phyloP scores from a whole-genome alignment of 2,888 invertebrate species.

The Argynnis bischoffii region DNA sequence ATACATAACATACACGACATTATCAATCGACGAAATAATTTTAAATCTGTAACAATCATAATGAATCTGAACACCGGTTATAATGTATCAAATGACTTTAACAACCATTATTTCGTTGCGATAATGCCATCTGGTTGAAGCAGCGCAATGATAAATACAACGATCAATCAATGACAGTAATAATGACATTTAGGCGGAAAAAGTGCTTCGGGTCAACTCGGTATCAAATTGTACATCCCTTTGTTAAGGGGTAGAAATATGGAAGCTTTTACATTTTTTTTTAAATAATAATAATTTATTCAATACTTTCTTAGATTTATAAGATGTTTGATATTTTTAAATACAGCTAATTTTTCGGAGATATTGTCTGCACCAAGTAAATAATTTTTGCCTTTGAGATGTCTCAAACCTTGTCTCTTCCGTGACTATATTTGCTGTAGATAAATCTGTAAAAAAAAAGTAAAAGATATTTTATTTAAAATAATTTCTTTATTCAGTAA shows the following conservation, averaged over 20 bases:
- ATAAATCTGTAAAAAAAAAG: too few species aligned
- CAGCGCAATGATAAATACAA: conserved; percentile 55
- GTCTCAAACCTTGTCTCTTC: too few species aligned
- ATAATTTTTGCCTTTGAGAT: too few species aligned
- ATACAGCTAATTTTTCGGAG: too few species aligned
- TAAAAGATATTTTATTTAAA: too few species aligned
- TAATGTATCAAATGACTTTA: conserved; percentile 32
- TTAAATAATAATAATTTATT: neutral
- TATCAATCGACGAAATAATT: too few species aligned
- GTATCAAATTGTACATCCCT: conserved; percentile 53
- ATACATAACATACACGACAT: too few species aligned
- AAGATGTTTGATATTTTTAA: too few species aligned
- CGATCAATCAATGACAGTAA: conserved; percentile 68
- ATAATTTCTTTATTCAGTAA: too few species aligned
- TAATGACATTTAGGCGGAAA: conserved; percentile 66
- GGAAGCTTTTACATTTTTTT: neutral
- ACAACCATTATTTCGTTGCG: conserved; percentile 28
- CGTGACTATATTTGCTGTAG: too few species aligned
- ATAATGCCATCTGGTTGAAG: conserved; percentile 39
- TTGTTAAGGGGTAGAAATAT: conserved; percentile 31
- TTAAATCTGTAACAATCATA: neutral
- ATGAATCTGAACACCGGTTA: conserved; percentile 10
- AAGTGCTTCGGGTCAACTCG: conserved; percentile 54
- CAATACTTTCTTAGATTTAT: neutral
- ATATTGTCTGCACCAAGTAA: too few species aligned